Evolutionary conservation across 2,113 vertebrate genomes (phyloP).

Genomic region (Odocoileus virginianus): DNA sequence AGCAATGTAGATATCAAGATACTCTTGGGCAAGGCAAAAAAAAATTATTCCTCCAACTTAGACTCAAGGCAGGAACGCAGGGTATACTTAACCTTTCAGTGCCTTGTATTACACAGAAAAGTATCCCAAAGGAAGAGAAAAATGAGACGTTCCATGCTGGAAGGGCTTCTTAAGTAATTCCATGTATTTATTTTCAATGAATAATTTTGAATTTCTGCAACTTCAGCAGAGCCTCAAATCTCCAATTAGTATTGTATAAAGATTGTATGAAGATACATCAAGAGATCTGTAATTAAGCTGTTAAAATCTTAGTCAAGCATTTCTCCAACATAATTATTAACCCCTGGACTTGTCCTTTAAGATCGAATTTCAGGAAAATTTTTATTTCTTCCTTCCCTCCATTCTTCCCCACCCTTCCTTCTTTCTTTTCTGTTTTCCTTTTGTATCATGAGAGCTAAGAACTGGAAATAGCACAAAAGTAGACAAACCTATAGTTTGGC

Average conservation of each 20-base stretch:
- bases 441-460: background rate
- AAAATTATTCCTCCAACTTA: background rate
- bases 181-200: background rate
- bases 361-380: background rate
- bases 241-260: background rate
- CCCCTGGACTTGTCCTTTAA: background rate
- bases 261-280: background rate
- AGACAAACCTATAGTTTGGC: background rate
- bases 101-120: background rate
- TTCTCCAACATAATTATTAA: background rate
- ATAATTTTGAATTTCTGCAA: background rate
- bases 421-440: background rate
- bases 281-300: background rate
- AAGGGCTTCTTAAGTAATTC: background rate
- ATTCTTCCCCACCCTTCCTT: background rate
- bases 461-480: background rate
- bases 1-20: background rate
- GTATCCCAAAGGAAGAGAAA: background rate
- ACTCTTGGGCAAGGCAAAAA: background rate
- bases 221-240: background rate
- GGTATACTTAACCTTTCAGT: background rate
- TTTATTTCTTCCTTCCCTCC: background rate
- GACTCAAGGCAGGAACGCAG: background rate
- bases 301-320: background rate
- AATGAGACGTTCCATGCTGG: background rate